Conservation (phyloP, 2,888 invertebrate genomes). For the Aelia acuminata region DNA sequence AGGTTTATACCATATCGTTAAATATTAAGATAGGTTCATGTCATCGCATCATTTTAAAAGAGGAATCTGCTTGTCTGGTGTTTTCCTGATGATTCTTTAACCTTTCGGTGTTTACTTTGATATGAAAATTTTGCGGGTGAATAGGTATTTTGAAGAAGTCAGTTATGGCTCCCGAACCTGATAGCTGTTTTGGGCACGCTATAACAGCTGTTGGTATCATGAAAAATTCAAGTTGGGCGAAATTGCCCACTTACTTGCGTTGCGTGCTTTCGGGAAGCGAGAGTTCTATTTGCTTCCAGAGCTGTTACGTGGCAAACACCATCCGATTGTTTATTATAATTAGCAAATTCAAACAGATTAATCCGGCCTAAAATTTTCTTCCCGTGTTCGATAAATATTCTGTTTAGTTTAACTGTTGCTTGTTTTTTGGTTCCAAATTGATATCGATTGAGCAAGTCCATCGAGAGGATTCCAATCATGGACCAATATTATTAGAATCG, state of each 20-base stretch:
- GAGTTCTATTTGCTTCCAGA: conserved; percentile 18
- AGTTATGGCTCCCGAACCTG: background rate
- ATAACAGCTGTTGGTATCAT: conserved; percentile 39
- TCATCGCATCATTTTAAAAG: too few species aligned
- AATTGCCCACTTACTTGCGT: conserved; percentile 39
- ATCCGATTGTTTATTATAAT: conserved; percentile 20
- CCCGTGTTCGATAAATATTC: background rate
- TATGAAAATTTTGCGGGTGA: background rate
- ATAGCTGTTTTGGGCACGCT: background rate
- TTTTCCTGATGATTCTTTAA: background rate
- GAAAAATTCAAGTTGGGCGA: conserved; percentile 40
- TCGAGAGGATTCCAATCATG: too few species aligned
- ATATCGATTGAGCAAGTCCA: background rate
- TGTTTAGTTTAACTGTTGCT: conserved; percentile 1
- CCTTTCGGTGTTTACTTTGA: background rate
- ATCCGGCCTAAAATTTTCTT: background rate
- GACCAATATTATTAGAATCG: too few species aligned
- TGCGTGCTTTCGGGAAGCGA: background rate
- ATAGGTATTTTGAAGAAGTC: background rate
- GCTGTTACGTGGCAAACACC: conserved; percentile 40
- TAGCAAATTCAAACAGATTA: background rate
- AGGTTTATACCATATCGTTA: too few species aligned
- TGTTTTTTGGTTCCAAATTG: background rate
- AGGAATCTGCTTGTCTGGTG: background rate
- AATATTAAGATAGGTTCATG: too few species aligned